Base-by-base conservation (phyloP, 1,140 invertebrate species). In the Apis cerana region DNA sequence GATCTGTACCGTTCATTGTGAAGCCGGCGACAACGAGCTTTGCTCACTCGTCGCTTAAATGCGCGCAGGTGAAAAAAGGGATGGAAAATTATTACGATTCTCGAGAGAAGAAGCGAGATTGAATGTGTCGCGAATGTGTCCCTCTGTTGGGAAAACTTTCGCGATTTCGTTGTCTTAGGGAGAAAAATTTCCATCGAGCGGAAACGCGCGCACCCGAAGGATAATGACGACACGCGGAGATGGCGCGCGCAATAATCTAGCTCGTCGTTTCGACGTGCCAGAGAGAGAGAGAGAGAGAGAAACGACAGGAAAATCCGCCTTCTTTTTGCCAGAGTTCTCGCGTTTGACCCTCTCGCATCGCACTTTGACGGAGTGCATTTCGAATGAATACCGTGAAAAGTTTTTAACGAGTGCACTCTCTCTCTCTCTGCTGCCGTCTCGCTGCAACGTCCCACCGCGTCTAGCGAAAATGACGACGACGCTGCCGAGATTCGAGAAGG, bases 351-450 rank as follows among this genome's bases (percentile, higher is more conserved):
- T 70, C 52, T 75, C 59, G 72, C 65, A 52, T 70, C 43, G 65
- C 67, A 78, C 75, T 82, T 77, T 82, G 81, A 78, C 75, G 67
- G 50, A 82, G 75, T 82, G 81, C 75, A 58, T 71, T 43, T 70
- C 81, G 67, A 71, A 77, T 82, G 81, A 82, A 82, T 78, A 48
- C 52, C 52, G 81, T 52, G 75, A 71, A 82, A 78, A 82, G 75
- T 77, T 82, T 82, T 82, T 77, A 82, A 77, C 81, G 81, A 82
- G 81, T 70, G 75, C 81, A 77, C 75, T 78, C 64, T 50, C 50
- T 78, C 10, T 43, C 33, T 43, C 33, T 43, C 33, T 43, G 33
- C 33, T 43, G 62, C 13, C 62, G 71, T 17, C 33, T 43, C 27
- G 33, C 71, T 59, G 80, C 74, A 67, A 68, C 59, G 80, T 64